Base-by-base conservation (phyloP, 2,888 invertebrate genomes). In the Oxytorus armatus region DNA sequence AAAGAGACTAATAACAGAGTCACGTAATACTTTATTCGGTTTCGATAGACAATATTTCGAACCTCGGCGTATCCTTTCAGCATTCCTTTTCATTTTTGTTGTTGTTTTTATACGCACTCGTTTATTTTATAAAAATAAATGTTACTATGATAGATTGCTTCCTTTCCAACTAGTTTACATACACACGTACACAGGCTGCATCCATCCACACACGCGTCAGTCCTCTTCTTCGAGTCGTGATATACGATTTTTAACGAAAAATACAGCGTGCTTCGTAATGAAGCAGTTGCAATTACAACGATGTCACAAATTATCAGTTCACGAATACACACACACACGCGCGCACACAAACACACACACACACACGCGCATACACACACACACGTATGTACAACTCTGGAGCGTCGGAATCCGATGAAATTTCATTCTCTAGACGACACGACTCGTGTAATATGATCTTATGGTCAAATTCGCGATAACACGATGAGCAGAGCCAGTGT, bases 111-210 rank as follows among this genome's bases (percentile, higher is more conserved):
- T 88, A 90, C 87, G 84, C 87, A 83, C 85, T 84, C 77, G 84
- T 88, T 89, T 89, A 89, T 90, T 89, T 74, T 90, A 90, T 89
- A 91, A 88, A 91, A 90, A 90, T 90, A 91, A 89, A 89, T 90
- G n/a, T 86, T 89, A 83, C 77, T 85, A 86, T 80, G 23, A 74
- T 87, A 89, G 86, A 89, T 85, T 85, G 83, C 82, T 84, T 85
- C 88, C 29, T 72, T 86, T 88, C 79, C 68, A 84, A 82, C 84
- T 87, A 87, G 36, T 21, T 36, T n/a, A n/a, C 65, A 83, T 82
- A 53, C 84, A 69, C 79, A 83, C 83, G 57, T 82, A 86, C 80
- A 84, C 51, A 59, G 25, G 53, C 16, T 53, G 10, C n/a, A n/a
- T n/a, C n/a, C n/a, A n/a, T n/a, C n/a, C 57, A 63, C 75, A 57